Percentiles rank a stretch among this genome's conserved stretches.
Conservation (phyloP, 2,888 invertebrate genomes). For the Oscheius onirici region DNA sequence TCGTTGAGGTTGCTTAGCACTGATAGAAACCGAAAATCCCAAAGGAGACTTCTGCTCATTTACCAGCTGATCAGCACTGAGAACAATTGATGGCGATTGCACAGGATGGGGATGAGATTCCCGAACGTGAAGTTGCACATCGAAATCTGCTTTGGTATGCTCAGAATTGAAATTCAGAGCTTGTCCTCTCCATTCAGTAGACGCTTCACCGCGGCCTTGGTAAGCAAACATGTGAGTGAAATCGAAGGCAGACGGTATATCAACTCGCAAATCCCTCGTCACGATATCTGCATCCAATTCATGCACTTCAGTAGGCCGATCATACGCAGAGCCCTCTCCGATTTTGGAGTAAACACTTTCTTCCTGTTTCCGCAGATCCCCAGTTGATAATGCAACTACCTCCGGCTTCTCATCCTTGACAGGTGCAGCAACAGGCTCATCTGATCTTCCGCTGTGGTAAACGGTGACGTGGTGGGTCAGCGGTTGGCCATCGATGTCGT, state of each 20-base stretch:
- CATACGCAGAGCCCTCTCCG: no score
- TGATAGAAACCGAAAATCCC: slow-evolving; percentile 52
- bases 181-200: slow-evolving; percentile 10
- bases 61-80: slow-evolving; percentile 16
- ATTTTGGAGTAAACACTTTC: no score
- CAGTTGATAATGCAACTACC: background rate
- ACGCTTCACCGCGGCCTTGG: slow-evolving; percentile 7
- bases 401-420: slow-evolving; percentile 2
- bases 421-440: background rate
- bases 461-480: slow-evolving; percentile 34
- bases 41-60: slow-evolving; percentile 9
- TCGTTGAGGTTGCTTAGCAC: slow-evolving; percentile 45
- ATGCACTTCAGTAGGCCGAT: no score
- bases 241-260: background rate
- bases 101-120: background rate
- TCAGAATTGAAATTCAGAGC: background rate
- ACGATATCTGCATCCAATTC: background rate
- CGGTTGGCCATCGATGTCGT: slow-evolving; percentile 41
- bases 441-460: slow-evolving; percentile 27
- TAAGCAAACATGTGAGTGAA: background rate
- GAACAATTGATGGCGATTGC: background rate
- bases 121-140: slow-evolving; percentile 38
- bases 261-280: background rate
- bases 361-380: no score
- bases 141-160: slow-evolving; percentile 27